Conservation (phyloP, 2,888 invertebrate genomes). For the Macaria liturata region DNA sequence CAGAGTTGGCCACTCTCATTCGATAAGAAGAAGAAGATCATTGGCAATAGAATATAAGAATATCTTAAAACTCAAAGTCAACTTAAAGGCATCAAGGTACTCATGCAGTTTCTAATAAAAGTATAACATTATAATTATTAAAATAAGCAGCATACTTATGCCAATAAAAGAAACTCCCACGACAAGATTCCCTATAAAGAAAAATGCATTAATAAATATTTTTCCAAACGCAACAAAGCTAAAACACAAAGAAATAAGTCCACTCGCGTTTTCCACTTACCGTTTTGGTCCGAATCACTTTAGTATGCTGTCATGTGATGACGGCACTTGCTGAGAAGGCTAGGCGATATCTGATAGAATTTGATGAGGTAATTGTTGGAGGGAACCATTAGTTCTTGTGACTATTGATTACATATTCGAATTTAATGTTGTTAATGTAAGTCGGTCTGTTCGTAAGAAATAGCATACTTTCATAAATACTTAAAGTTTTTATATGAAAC, state of each 20-base stretch:
- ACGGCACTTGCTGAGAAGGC: slow-evolving; percentile 1
- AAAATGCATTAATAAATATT: slow-evolving; percentile 11
- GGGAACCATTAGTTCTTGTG: too few species aligned
- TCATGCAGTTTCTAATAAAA: background rate
- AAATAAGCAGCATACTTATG: background rate
- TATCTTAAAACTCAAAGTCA: too few species aligned
- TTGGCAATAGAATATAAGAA: too few species aligned
- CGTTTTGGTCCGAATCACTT: slow-evolving; percentile 10
- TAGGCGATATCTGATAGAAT: background rate
- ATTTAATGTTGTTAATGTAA: too few species aligned
- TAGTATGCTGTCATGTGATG: slow-evolving; percentile 17
- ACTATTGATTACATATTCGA: too few species aligned
- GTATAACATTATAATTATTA: background rate
- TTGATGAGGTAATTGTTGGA: background rate
- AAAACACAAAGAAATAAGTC: slow-evolving; percentile 16
- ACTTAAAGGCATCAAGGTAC: too few species aligned
- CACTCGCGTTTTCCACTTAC: slow-evolving; percentile 19
- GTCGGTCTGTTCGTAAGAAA: too few species aligned
- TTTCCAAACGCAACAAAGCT: slow-evolving; percentile 9
- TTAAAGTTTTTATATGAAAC: too few species aligned
- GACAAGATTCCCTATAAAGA: slow-evolving; percentile 8
- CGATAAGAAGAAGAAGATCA: too few species aligned
- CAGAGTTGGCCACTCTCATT: too few species aligned
- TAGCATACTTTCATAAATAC: too few species aligned
- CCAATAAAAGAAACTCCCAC: background rate